Evolutionary conservation across 2,113 vertebrate species (phyloP).

Genomic region (Sterna hirundo): DNA sequence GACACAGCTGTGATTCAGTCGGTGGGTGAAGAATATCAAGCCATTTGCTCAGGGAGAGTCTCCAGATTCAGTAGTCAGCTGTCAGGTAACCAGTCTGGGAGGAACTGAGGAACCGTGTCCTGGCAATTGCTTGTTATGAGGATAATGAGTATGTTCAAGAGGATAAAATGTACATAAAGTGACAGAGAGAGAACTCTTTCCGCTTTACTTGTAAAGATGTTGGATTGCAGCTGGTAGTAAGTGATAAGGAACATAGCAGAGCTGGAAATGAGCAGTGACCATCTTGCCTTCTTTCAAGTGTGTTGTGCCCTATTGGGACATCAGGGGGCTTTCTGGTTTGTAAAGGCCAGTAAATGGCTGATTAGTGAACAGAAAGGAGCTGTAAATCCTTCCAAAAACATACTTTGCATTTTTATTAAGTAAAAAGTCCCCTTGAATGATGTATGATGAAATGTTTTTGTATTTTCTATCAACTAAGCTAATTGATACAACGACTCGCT

Average conservation of each 20-base stretch:
- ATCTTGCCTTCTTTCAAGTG: constrained; percentile 17
- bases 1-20: neutral
- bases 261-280: constrained; percentile 14
- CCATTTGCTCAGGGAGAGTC: neutral
- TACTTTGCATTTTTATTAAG: constrained; percentile 50
- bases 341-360: constrained; percentile 41
- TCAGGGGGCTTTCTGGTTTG: constrained; percentile 26
- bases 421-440: constrained; percentile 25
- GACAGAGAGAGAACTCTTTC: neutral
- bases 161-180: neutral
- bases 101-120: neutral
- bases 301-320: neutral
- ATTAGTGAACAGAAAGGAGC: constrained; percentile 44
- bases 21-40: neutral
- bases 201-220: neutral
- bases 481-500: neutral
- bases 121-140: neutral
- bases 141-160: neutral
- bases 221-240: constrained; percentile 31
- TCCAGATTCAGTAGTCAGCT: neutral
- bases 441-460: constrained; percentile 17
- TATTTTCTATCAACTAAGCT: constrained; percentile 33
- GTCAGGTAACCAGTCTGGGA: neutral
- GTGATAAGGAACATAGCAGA: constrained; percentile 12
- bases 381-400: constrained; percentile 46